Base-by-base conservation (phyloP, 2,113 vertebrate genomes). In the Pao palembangensis region DNA sequence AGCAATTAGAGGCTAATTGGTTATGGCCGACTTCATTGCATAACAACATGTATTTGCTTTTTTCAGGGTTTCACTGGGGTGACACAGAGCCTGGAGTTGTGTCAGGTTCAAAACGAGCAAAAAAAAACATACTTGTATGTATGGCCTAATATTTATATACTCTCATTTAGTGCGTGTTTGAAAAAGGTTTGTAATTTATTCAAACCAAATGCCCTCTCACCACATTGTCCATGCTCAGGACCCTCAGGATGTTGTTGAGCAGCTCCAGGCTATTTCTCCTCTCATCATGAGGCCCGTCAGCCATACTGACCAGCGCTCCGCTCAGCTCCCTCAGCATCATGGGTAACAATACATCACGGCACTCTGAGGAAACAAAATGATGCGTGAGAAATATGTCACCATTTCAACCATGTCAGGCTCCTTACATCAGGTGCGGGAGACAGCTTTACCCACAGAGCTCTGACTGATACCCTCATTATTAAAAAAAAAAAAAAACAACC, bases 301-400 rank as follows among this genome's bases (percentile, higher is more conserved):
- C 91, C 78, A 86, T 92, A 18, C 83, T 89, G 49, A 85, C 84
- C 79, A 99, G 79, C 6, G 94, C 88, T 20, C 84, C 90, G 48
- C 92, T 91, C 78, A 99, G 79, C 71, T 98, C 96, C 69, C 92
- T 92, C 18, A 95, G 94, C 88, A 99, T 96, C 89, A 98, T 94
- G 61, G 96, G 96, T 66, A 99, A 90, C 67, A 99, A 76, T 63
- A 99, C 91, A 71, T 99, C 96, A 55, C 97, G 94, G 75, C 97
- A 99, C 59, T 95, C 97, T 98, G 85, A 14, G 7, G 49, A 75
- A 86, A 43, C 6, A 43, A 58, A 71, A 66, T 25, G 55, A 11
- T 17, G 14, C 17, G 15, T n/a, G 14, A 20, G 46, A 12, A 38
- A 38, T 38, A 38, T 12, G 34, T 38, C 34, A 12, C 34, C 34